Base-by-base conservation (phyloP, 1,140 invertebrate genomes). In the Drosophila hydei region DNA sequence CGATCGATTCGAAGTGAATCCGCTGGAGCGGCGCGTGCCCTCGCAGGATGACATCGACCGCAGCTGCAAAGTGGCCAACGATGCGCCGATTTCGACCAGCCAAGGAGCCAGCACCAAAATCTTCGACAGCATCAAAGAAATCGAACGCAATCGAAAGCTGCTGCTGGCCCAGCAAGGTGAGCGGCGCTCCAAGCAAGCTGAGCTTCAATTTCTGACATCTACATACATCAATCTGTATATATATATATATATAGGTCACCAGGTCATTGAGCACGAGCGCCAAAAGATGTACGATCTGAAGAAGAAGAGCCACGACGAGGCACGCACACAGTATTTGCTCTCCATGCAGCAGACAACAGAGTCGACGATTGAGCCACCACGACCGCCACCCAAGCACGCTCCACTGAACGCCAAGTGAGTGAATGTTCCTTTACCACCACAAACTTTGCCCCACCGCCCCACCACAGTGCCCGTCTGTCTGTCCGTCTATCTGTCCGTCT, bases 201-300 rank as follows among this genome's bases (percentile, higher is more conserved):
- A 33, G 3, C 0, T 33, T 11, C 11, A 33, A 11, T 33, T 33
- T 11, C 2, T 33, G 2, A 33, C 11, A 8, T 33, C 30, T 11
- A 11, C 12, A 33, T 33, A n/a, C 30, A 12, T 11, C 11, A 11
- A 9, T 30, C 1, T 11, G 3, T 11, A 27, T 27, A 23, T 23
- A 23, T 23, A 23, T 7, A 6, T 27, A 4, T 27, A 11, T 33
- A 33, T 72, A 97, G 96, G 96, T 58, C 96, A 95, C 79, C 95
- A 97, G 93, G 96, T 98, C 42, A 97, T 98, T 81, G 97, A 97
- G 85, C 96, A 98, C 88, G 97, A 98, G 92, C 93, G 96, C 55
- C 95, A 96, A 76, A 94, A 97, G 81, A 96, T 98, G 27, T 94
- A 95, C 58, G 97, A 97, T 84, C 91, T 98, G 45, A 97, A 98